Conservation (phyloP, 2,113 vertebrate species). For the Sarotherodon lohbergeri region DNA sequence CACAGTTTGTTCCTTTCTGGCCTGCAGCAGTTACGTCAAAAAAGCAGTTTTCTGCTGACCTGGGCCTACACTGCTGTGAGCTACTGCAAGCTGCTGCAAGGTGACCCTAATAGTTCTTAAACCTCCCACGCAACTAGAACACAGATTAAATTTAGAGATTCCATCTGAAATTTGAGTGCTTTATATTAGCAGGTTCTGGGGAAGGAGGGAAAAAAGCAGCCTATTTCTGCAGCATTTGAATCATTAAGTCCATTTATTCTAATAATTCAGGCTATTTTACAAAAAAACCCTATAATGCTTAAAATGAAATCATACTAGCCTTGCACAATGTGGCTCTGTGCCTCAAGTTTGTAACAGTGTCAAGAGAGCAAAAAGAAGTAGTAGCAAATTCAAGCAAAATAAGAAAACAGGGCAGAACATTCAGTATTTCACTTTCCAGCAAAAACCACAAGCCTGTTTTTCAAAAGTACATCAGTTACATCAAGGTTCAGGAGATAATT, state of each 20-base stretch:
- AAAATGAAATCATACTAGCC: neutral
- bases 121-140: neutral
- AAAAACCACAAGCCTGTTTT: conserved; percentile 9
- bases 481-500: neutral
- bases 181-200: neutral
- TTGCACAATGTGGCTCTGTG: conserved; percentile 36
- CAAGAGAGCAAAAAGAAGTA: neutral
- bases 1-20: neutral
- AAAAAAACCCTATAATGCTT: conserved; percentile 37
- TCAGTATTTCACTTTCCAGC: conserved; percentile 22
- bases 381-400: conserved; percentile 6
- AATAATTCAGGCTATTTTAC: conserved; percentile 37
- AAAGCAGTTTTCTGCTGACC: conserved; percentile 11
- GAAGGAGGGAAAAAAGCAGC: rapidly evolving
- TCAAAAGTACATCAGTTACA: neutral
- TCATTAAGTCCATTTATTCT: conserved; percentile 40
- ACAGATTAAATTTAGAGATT: neutral
- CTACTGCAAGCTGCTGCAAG: conserved; percentile 2
- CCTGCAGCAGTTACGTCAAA: neutral
- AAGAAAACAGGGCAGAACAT: conserved; percentile 33
- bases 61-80: neutral
- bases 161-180: neutral
- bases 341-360: conserved; percentile 11
- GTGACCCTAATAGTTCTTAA: neutral
- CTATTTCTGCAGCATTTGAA: neutral